phyloP scores from a whole-genome alignment of 2,113 vertebrate genomes.

The Barbus barbus region DNA sequence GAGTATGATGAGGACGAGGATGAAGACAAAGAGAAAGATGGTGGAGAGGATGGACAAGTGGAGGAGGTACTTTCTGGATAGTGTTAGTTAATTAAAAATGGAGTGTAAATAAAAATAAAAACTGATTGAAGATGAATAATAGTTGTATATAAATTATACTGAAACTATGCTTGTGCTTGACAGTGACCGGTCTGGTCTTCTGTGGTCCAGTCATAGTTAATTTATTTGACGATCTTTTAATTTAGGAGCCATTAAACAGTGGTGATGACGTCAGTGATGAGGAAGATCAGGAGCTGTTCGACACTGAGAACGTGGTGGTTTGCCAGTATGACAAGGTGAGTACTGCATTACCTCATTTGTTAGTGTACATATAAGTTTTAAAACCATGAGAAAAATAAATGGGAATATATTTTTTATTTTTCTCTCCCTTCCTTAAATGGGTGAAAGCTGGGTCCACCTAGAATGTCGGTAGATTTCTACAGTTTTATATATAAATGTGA shows the following conservation, averaged over 20 bases:
- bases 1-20: conserved; percentile 97
- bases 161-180: not conserved
- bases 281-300: conserved; percentile 96
- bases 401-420: too few species aligned
- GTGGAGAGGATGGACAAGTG: conserved; percentile 93
- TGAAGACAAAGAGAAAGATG: conserved; percentile 97
- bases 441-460: too few species aligned
- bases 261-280: conserved; percentile 96
- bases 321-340: conserved; percentile 99
- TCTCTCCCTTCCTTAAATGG: too few species aligned
- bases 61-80: conserved; percentile 81
- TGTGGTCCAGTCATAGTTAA: too few species aligned
- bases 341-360: too few species aligned
- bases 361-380: too few species aligned
- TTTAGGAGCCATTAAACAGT: conserved; percentile 94
- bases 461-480: too few species aligned
- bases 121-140: not conserved
- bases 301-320: conserved; percentile 98
- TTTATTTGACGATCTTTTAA: not conserved
- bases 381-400: too few species aligned
- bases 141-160: not conserved
- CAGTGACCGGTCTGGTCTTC: not conserved
- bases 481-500: too few species aligned
- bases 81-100: too few species aligned
- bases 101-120: too few species aligned